Base-by-base conservation (phyloP, 1,140 invertebrate species). In the Phymastichus coffea region DNA sequence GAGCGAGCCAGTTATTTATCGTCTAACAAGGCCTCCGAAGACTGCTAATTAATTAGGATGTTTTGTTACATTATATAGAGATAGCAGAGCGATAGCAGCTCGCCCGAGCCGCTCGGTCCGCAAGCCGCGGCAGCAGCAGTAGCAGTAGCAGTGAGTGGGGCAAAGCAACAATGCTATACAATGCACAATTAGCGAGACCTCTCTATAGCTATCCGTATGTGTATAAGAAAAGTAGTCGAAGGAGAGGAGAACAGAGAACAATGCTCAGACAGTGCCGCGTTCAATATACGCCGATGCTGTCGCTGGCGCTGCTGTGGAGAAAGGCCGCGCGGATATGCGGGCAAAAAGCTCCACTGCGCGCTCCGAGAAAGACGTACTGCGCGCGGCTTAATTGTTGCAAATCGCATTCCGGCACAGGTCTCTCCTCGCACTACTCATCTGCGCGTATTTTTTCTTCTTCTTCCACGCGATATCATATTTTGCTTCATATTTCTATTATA, bases 31-130 rank as follows among this genome's bases (percentile, higher is more conserved):
- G 72, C 67, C 49, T 67, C 69, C n/a, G 63, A 70, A 70, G 74
- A 79, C 76, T 75, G 75, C 69, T 76, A 79, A 79, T 79, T 79
- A 79, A 78, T 79, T 79, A 78, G 70, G 70, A 75, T 75, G 75
- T 78, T 79, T 77, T 78, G 75, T 78, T 78, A 74, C 71, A 73
- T 77, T 76, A 77, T 77, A 78, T 77, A 73, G 74, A 79, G 76
- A 77, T 77, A 78, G 73, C 73, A 73, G 70, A 66, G 75, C 71
- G 76, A 78, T 77, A 74, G 69, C 68, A 76, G 71, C 72, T 74
- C 76, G 76, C 69, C 70, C n/a, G n/a, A n/a, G n/a, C n/a, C n/a
- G n/a, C n/a, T n/a, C n/a, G n/a, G n/a, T n/a, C n/a, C n/a, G n/a
- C n/a, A n/a, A n/a, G n/a, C n/a, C n/a, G n/a, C n/a, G n/a, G n/a